These are phyloP conservation scores for Mimas tiliae DNA, from an alignment of 2,888 invertebrate species.

Conservation along the genomic window DNA sequence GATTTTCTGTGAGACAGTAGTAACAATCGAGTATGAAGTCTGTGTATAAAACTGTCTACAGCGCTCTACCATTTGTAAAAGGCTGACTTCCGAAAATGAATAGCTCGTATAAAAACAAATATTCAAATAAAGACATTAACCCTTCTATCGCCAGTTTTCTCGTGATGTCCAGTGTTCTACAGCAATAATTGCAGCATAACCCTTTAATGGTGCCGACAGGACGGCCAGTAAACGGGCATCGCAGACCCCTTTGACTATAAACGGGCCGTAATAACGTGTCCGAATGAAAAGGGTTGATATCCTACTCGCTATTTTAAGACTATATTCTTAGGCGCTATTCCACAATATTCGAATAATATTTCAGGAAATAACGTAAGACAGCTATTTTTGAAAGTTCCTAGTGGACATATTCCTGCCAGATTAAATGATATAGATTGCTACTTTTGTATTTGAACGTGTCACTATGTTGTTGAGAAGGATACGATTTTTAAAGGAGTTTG, in stretches of 20 bases:
- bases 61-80: too few species aligned
- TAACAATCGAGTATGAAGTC: too few species aligned
- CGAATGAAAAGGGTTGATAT: constrained; percentile 40
- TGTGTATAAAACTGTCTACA: too few species aligned
- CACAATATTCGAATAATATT: neutral
- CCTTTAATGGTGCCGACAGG: constrained; percentile 8
- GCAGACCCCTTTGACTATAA: constrained; percentile 27
- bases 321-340: neutral
- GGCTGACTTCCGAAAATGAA: too few species aligned
- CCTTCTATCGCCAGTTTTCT: neutral
- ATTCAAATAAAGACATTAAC: constrained; percentile 3
- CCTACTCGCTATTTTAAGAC: neutral
- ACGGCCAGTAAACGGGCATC: constrained; percentile 14
- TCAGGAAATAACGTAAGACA: too few species aligned
- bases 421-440: too few species aligned
- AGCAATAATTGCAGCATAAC: constrained; percentile 16
- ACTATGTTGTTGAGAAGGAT: too few species aligned
- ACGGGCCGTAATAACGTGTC: constrained; percentile 42
- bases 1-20: too few species aligned
- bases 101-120: neutral
- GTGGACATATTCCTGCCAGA: too few species aligned
- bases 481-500: too few species aligned
- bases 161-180: neutral
- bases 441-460: too few species aligned
- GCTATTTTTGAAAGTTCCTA: too few species aligned